Conservation (phyloP, 2,888 invertebrate genomes). For the Harmothoe impar region DNA sequence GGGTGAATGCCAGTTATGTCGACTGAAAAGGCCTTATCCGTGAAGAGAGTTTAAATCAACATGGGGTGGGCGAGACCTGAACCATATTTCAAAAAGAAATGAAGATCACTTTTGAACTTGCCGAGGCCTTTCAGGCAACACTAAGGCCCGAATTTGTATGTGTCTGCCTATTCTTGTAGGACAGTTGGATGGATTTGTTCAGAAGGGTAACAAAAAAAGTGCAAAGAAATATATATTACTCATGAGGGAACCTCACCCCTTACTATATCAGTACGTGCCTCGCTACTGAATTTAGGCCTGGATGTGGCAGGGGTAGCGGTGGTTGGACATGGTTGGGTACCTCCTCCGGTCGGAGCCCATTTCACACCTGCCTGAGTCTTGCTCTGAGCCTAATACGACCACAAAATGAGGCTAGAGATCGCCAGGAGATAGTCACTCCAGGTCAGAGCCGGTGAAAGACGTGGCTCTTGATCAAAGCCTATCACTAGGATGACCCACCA, state of each 20-base stretch:
- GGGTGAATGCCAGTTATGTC: slow-evolving; percentile 13
- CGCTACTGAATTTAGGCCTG: too few relatives aligned
- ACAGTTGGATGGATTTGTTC: too few relatives aligned
- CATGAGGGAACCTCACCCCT: too few relatives aligned
- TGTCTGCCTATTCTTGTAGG: too few relatives aligned
- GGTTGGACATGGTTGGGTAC: slow-evolving; percentile 11
- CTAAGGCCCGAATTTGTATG: too few relatives aligned
- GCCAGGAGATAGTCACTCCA: not conserved
- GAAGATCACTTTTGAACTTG: too few relatives aligned
- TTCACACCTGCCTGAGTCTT: slow-evolving; percentile 33
- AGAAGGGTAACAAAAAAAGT: too few relatives aligned
- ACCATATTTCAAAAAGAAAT: not conserved
- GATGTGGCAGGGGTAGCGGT: not conserved
- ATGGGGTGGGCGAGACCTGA: not conserved
- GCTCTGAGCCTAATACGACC: not conserved
- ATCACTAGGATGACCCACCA: not conserved
- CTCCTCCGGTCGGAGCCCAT: not conserved
- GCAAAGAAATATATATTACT: too few relatives aligned
- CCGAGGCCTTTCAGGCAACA: too few relatives aligned
- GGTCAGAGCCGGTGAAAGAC: not conserved
- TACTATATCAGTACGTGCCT: too few relatives aligned
- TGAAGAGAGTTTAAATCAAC: slow-evolving; percentile 21
- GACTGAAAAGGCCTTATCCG: slow-evolving; percentile 1
- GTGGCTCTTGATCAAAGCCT: not conserved
- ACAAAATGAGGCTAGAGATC: slow-evolving; percentile 17